phyloP scores from a whole-genome alignment of 2,797 vertebrate species.

The Epinephelus coioides region DNA sequence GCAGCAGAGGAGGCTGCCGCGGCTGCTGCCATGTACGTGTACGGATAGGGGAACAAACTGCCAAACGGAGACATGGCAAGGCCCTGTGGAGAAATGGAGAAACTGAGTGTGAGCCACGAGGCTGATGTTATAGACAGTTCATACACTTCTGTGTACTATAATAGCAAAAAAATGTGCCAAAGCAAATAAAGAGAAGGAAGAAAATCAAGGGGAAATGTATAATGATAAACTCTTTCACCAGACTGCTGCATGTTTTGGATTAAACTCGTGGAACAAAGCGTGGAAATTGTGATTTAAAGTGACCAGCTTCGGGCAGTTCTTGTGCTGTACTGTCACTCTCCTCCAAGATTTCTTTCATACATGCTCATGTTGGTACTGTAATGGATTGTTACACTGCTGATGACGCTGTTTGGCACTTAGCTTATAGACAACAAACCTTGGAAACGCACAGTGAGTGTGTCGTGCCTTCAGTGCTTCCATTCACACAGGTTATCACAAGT shows the following conservation, averaged over 20 bases:
- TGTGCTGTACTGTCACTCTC: slow-evolving; percentile 18
- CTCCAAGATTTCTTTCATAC: background rate
- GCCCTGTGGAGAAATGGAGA: slow-evolving; percentile 85
- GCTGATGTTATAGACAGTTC: background rate
- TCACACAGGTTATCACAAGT: slow-evolving; percentile 11
- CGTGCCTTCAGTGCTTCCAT: background rate
- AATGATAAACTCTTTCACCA: background rate
- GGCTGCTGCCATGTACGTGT: slow-evolving; percentile 97
- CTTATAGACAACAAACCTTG: background rate
- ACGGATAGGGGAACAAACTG: slow-evolving; percentile 95
- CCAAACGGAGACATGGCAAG: slow-evolving; percentile 97
- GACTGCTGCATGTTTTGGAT: slow-evolving; percentile 3
- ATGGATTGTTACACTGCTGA: slow-evolving; percentile 21
- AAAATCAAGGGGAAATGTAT: background rate
- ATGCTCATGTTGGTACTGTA: slow-evolving; percentile 10
- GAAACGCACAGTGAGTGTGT: background rate
- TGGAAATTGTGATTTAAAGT: slow-evolving; percentile 20
- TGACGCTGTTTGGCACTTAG: slow-evolving; percentile 16
- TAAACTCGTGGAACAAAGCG: slow-evolving; percentile 26
- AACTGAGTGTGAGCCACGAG: slow-evolving; percentile 23
- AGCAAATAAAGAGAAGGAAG: background rate
- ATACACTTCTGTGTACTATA: background rate
- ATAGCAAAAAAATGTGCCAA: background rate
- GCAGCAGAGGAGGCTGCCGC: slow-evolving; percentile 92
- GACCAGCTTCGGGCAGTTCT: background rate